Evolutionary conservation across 2,797 vertebrate species (phyloP), one percentile per base, ranked within the genome.

Genomic region (Siniperca scherzeri): DNA sequence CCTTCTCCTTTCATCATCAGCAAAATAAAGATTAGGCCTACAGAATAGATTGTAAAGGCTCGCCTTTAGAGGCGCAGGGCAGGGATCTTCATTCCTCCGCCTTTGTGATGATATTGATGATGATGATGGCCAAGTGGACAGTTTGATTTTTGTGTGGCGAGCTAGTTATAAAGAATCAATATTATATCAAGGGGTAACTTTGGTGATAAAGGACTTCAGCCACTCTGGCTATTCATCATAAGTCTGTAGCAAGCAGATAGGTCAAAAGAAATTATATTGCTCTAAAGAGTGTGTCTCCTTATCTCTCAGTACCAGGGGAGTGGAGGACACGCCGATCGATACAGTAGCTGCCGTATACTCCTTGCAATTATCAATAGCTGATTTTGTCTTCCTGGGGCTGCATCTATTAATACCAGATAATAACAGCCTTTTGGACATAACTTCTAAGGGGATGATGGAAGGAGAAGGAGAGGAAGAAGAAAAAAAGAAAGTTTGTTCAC

Each of bases 211-310:
- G 97, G 98, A 98, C 97, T 99, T 97, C 96, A 97, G 97, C 97
- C 97, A 97, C 96, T 97, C 96, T 86, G 88, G 98, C 98, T 98
- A 99, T 99, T 99, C 98, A 99, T 99, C 98, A 99, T 99, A 99
- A 99, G 98, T 98, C 97, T 99, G 98, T 98, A 98, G 97, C 97
- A 97, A 97, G 97, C 97, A 98, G 98, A 99, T 99, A 99, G 98
- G 98, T 99, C 98, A 98, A 98, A 98, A 99, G 97, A 99, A 99
- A 99, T 99, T 97, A 99, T 99, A 99, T 99, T 97, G 98, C 98
- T 98, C 97, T 98, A 98, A 99, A 99, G 97, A 98, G 96, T 97
- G 97, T 97, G 97, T 97, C 97, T 97, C 96, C 98, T 99, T 99
- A 99, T 99, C 98, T 99, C 97, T 95, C 94, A 89, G 95, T 95